These are phyloP conservation scores for Callimorpha dominula DNA, from an alignment of 2,888 invertebrate species.

Conservation along the genomic window DNA sequence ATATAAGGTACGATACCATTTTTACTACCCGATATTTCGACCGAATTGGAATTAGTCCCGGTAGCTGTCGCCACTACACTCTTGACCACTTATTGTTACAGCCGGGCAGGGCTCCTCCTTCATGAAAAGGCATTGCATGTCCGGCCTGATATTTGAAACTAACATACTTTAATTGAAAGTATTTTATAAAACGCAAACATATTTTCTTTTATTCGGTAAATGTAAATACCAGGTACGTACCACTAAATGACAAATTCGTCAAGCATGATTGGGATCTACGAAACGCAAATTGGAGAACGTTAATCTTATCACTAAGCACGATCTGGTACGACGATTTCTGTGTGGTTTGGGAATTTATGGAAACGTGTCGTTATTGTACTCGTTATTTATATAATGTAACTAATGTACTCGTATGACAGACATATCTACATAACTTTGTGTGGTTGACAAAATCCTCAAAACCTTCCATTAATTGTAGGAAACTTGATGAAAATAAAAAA, in stretches of 20 bases:
- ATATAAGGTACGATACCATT: too few species aligned
- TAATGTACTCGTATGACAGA: neutral
- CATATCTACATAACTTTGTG: neutral
- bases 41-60: too few species aligned
- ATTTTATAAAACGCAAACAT: too few species aligned
- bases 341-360: too few species aligned
- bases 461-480: neutral
- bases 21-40: too few species aligned
- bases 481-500: neutral
- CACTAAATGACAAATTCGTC: constrained; percentile 35
- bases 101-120: too few species aligned
- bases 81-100: too few species aligned
- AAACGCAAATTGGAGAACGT: constrained; percentile 1
- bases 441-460: neutral
- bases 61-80: too few species aligned
- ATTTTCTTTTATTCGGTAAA: neutral
- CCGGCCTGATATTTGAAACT: too few species aligned
- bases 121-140: too few species aligned
- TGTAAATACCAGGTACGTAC: neutral
- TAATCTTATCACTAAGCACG: constrained; percentile 1
- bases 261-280: constrained; percentile 5
- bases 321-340: neutral
- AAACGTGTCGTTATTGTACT: neutral
- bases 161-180: too few species aligned
- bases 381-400: neutral